Evolutionary conservation across 2,888 invertebrate genomes (phyloP), one percentile per base, ranked within the genome.

Genomic region (Cosmopolites sordidus): DNA sequence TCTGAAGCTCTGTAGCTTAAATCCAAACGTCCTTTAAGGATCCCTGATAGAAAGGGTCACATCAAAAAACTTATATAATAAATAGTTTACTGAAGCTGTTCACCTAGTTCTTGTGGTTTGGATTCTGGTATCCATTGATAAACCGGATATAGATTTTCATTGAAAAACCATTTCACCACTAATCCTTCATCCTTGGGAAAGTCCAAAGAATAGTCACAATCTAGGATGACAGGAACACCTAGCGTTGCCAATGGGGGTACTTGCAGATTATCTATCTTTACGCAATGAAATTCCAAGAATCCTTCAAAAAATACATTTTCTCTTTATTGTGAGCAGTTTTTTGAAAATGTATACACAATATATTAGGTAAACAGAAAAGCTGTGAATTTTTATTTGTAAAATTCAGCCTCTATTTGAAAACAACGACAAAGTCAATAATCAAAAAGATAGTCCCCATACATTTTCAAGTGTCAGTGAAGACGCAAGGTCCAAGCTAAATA

Each of bases 121-220:
- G 63, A 65, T 64, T 73, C 70, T 6, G 77, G 76, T 55, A 82
- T 81, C 82, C 81, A 82, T 64, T 81, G 80, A 69, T 81, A 82
- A 44, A 81, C 76, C 4, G 76, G 78, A 45, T 70, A 65, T 30
- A 65, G 63, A 49, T 60, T 62, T 43, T 69, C 67, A 60, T 78
- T 75, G 65, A 78, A 78, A 66, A 74, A 81, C 82, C 82, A 82
- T 65, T 81, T 80, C 45, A 82, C 76, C 9, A 80, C 79, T 16
- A 81, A 70, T n/a, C 78, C 79, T 45, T 73, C 72, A 3, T 70
- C 69, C 18, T 61, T 53, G 16, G 64, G 61, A 48, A 63, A 67
- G 44, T 75, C 72, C 44, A 79, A 60, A 17, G 70, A 69, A 65
- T 81, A 82, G 60, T 77, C 76, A 66, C 82, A 82, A 66, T 80